Evolutionary conservation across 2,797 vertebrate genomes (phyloP), one percentile per base, ranked within the genome.

Genomic region (Sternotherus odoratus): DNA sequence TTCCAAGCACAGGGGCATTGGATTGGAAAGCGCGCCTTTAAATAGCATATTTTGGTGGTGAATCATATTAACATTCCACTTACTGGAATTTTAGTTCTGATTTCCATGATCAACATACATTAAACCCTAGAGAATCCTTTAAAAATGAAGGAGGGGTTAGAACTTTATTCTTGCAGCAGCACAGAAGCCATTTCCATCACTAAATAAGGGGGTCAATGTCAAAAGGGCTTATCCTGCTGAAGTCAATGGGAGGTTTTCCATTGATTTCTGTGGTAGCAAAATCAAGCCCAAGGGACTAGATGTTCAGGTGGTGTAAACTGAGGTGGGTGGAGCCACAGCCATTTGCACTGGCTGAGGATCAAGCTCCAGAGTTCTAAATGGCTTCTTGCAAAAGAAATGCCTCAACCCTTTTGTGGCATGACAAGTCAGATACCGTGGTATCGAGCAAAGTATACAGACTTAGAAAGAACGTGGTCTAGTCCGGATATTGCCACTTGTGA

Each of bases 1-100:
- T 93, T 92, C 91, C 56, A 83, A 75, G 46, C 51, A n/a, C 77
- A 86, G 69, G 92, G 78, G 24, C 54, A 77, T 46, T 91, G 60
- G 60, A 79, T 92, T 92, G 77, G 24, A 30, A 17, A 46, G 39
- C 91, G 13, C 0, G 88, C 51, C 79, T 92, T 91, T 83, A 85
- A 77, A 77, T 77, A 19, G 39, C 5, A 0, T 69, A 23, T 91
- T 93, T 95, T 86, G 77, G 49, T 78, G 54, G 39, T 12, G n/a
- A 56, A 39, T 56, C 24, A 4, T 51, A 50, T 1, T 28, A 88
- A 89, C 74, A 33, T 10, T 57, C 51, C 60, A 77, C 46, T 79
- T 92, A 89, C 83, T 91, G 77, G 92, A 88, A 79, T 57, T 19
- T 56, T 54, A 75, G 39, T 3, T 2, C 66, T 86, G 86, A 77